phyloP scores from a whole-genome alignment of 2,888 invertebrate genomes.

The Plagodis pulveraria region DNA sequence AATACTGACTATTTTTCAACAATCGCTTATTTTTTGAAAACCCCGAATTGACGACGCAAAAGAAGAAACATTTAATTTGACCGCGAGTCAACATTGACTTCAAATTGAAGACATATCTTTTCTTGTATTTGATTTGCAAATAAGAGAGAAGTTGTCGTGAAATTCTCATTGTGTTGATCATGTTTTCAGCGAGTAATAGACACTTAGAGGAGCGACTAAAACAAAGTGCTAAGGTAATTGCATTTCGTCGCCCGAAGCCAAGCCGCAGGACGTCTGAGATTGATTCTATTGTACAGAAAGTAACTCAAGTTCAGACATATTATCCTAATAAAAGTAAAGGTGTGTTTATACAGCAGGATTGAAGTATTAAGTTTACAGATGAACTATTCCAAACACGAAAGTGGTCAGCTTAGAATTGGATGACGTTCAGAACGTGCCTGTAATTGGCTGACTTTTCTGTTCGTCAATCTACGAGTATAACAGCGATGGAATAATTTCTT shows the following conservation, averaged over 20 bases:
- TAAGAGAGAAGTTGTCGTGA: neutral
- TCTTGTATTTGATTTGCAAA: slow-evolving; percentile 6
- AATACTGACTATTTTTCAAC: slow-evolving; percentile 25
- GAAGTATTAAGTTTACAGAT: too few relatives aligned
- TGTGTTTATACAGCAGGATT: too few relatives aligned
- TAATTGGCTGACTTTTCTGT: too few relatives aligned
- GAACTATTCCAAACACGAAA: too few relatives aligned
- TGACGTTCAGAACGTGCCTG: too few relatives aligned
- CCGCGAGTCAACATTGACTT: slow-evolving; percentile 5
- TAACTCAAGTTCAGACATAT: slow-evolving; percentile 6
- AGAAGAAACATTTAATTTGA: slow-evolving; percentile 3
- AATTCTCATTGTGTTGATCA: slow-evolving; percentile 22
- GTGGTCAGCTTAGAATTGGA: too few relatives aligned
- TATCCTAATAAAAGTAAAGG: neutral
- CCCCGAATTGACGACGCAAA: neutral
- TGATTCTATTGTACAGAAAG: neutral
- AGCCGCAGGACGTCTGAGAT: slow-evolving; percentile 35
- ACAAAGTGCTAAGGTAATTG: slow-evolving; percentile 72
- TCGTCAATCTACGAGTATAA: too few relatives aligned
- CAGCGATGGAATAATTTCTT: too few relatives aligned
- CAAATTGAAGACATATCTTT: slow-evolving; percentile 9
- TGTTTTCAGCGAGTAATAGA: slow-evolving; percentile 44
- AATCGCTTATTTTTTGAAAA: slow-evolving; percentile 14
- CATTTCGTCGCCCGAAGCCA: slow-evolving; percentile 50
- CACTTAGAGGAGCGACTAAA: slow-evolving; percentile 53